A percentile compares a stretch with the other conserved stretches of the same genome.
phyloP scores from a whole-genome alignment of 2,797 vertebrate genomes.

The Chloroceryle amazona region DNA sequence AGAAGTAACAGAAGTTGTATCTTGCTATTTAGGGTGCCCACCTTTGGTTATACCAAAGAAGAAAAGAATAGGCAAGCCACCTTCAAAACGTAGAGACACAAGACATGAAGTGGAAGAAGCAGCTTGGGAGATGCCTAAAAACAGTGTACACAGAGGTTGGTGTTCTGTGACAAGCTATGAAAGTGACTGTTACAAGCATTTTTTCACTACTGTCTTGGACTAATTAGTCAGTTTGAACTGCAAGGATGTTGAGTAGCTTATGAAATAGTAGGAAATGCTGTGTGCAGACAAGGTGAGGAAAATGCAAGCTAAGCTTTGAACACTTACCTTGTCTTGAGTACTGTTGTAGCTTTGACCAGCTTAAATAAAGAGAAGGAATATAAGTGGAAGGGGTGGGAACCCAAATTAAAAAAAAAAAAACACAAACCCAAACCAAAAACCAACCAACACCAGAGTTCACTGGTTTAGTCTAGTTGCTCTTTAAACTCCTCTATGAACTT shows the following conservation, averaged over 20 bases:
- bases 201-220: fast-evolving
- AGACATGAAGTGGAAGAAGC: conserved; percentile 62
- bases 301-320: not conserved
- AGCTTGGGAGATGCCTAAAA: conserved; percentile 58
- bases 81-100: conserved; percentile 66
- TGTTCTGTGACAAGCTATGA: not conserved
- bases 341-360: not conserved
- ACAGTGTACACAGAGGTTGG: conserved; percentile 52
- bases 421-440: not conserved
- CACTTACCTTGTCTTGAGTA: not conserved
- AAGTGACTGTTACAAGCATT: not conserved
- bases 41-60: conserved; percentile 57
- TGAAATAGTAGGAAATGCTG: not conserved
- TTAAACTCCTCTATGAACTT: not conserved
- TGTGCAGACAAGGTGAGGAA: not conserved
- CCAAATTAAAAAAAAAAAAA: too few species aligned
- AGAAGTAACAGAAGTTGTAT: not conserved
- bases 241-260: not conserved
- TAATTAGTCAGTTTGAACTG: not conserved
- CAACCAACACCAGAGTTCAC: not conserved
- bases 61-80: conserved; percentile 61
- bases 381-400: not conserved
- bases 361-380: not conserved
- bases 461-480: not conserved
- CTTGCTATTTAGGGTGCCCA: not conserved